phyloP scores from a whole-genome alignment of 64 coral and sea anemone species.

The Trachythela sp. region DNA sequence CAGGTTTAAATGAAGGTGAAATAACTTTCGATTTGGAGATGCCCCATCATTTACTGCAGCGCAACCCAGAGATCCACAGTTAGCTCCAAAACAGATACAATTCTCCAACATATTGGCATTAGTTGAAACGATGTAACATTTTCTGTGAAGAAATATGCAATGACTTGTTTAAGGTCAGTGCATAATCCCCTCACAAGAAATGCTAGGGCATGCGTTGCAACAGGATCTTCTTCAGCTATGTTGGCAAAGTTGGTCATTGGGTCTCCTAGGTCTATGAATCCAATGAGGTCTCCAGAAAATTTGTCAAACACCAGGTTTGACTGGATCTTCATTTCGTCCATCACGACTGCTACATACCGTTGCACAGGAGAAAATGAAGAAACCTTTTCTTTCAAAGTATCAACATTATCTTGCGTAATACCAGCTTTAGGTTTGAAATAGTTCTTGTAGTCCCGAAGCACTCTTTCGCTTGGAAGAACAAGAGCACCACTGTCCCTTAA shows the following conservation, averaged over 20 bases:
- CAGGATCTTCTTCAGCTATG: neutral
- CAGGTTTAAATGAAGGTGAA: neutral
- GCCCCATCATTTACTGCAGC: slow-evolving; percentile 19
- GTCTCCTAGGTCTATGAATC: neutral
- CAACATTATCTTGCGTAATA: neutral
- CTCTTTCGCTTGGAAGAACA: no score
- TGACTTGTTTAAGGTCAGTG: neutral
- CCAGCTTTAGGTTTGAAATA: no score
- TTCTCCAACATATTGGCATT: neutral
- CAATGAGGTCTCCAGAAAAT: neutral
- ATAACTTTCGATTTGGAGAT: neutral
- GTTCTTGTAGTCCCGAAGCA: no score
- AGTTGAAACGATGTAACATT: neutral
- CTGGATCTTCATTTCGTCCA: neutral
- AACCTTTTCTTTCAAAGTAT: neutral
- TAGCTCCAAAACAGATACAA: neutral
- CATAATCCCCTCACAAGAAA: slow-evolving; percentile 22
- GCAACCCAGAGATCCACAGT: neutral
- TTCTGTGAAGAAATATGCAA: slow-evolving; percentile 20
- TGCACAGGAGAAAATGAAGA: neutral
- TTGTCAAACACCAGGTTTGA: neutral
- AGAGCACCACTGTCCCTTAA: no score
- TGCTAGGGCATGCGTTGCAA: neutral
- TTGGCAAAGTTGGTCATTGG: neutral
- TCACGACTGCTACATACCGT: slow-evolving; percentile 1